phyloP scores from a whole-genome alignment of 2,113 vertebrate genomes.

The Tetrao urogallus region DNA sequence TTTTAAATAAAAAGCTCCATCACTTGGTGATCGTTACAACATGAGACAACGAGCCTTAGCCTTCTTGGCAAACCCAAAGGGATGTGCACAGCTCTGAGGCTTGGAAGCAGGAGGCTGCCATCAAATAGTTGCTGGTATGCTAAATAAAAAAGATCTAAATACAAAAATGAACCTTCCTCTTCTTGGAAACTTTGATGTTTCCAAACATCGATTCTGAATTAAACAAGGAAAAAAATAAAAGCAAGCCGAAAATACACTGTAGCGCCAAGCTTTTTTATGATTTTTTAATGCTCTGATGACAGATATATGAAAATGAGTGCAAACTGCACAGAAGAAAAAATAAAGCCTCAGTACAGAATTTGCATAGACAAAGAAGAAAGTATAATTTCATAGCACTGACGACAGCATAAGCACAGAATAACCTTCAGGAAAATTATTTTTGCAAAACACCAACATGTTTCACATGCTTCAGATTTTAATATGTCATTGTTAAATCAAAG shows the following conservation, averaged over 20 bases:
- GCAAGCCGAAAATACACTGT: slow-evolving; percentile 56
- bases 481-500: slow-evolving; percentile 72
- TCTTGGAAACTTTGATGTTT: slow-evolving; percentile 59
- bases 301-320: slow-evolving; percentile 62
- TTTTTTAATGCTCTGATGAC: slow-evolving; percentile 73
- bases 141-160: slow-evolving; percentile 31
- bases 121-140: slow-evolving; percentile 4
- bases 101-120: not conserved
- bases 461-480: slow-evolving; percentile 62
- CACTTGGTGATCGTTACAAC: not conserved
- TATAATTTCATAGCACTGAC: slow-evolving; percentile 41
- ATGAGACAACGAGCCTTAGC: not conserved
- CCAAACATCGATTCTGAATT: slow-evolving; percentile 54
- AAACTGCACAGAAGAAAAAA: slow-evolving; percentile 61
- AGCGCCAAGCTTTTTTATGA: slow-evolving; percentile 62
- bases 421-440: slow-evolving; percentile 72
- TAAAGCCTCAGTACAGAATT: slow-evolving; percentile 49
- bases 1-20: not conserved
- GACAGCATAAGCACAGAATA: not conserved
- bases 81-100: not conserved
- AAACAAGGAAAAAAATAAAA: slow-evolving; percentile 41
- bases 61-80: not conserved
- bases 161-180: not conserved
- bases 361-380: slow-evolving; percentile 37
- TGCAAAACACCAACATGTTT: slow-evolving; percentile 70